Conservation (phyloP, 2,888 invertebrate genomes). For the Synergus umbraculus region DNA sequence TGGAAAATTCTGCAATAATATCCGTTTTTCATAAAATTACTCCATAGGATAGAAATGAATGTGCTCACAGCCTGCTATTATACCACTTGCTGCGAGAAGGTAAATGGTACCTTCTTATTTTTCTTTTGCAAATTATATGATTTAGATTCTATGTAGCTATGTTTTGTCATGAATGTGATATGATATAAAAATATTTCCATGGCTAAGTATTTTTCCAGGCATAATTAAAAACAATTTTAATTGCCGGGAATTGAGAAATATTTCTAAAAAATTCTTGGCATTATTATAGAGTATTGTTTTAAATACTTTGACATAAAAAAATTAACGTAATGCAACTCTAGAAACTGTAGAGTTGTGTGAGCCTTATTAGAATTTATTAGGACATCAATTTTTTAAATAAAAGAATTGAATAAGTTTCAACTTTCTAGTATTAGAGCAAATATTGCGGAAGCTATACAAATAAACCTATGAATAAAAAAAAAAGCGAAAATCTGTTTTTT, state of each 20-base stretch:
- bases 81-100: background rate
- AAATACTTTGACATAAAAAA: too few species aligned
- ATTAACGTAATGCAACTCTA: background rate
- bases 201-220: too few species aligned
- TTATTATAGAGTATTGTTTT: background rate
- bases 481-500: background rate
- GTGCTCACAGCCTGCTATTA: background rate
- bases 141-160: background rate
- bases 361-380: background rate
- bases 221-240: too few species aligned
- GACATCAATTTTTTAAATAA: background rate
- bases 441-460: background rate
- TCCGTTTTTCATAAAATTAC: background rate
- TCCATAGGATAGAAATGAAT: background rate
- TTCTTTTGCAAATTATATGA: background rate
- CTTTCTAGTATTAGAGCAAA: background rate
- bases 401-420: background rate
- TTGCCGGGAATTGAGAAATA: too few species aligned
- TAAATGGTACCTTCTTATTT: background rate
- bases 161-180: background rate
- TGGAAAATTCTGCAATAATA: background rate
- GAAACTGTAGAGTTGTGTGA: background rate
- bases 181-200: background rate
- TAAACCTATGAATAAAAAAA: background rate
- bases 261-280: background rate